A percentile compares a stretch with the other conserved stretches of the same genome.
phyloP scores from a whole-genome alignment of 2,888 invertebrate species.

The Scaptomyza reducta region DNA sequence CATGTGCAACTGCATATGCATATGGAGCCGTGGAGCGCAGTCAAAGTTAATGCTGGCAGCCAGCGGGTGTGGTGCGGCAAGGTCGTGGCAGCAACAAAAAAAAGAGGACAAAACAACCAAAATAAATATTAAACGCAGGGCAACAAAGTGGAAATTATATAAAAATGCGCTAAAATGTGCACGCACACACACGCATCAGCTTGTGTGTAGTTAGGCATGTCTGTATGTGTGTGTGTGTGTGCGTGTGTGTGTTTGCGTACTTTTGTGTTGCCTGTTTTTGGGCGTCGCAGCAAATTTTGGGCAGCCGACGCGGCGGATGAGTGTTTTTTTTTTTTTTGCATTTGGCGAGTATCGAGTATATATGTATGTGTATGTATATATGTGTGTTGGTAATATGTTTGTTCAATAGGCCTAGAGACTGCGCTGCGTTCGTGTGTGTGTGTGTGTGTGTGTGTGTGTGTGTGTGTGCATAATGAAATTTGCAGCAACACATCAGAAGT shows the following conservation, averaged over 20 bases:
- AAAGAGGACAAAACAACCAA: conserved; percentile 73
- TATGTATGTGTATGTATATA: conserved; percentile 13
- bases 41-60: conserved; percentile 60
- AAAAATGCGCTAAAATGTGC: conserved; percentile 78
- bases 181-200: conserved; percentile 30
- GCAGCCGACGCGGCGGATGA: conserved; percentile 52
- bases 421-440: conserved; percentile 6
- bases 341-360: conserved; percentile 1
- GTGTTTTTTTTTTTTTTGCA: conserved; percentile 8
- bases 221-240: conserved; percentile 3
- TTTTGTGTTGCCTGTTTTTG: conserved; percentile 63
- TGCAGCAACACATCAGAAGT: conserved; percentile 39
- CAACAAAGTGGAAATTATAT: conserved; percentile 78
- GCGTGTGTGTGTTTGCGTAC: neutral
- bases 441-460: conserved; percentile 20
- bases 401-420: conserved; percentile 72
- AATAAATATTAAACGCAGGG: conserved; percentile 63
- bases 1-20: conserved; percentile 20
- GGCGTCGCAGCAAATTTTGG: conserved; percentile 61
- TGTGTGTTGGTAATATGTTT: conserved; percentile 70
- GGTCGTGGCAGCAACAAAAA: conserved; percentile 56
- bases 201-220: conserved; percentile 6
- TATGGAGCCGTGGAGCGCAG: conserved; percentile 36
- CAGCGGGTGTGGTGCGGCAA: conserved; percentile 68
- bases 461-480: conserved; percentile 50